Evolutionary conservation across 2,888 invertebrate species (phyloP), one percentile per base, ranked within the genome.

Genomic region (Leptinotarsa tumamoca): DNA sequence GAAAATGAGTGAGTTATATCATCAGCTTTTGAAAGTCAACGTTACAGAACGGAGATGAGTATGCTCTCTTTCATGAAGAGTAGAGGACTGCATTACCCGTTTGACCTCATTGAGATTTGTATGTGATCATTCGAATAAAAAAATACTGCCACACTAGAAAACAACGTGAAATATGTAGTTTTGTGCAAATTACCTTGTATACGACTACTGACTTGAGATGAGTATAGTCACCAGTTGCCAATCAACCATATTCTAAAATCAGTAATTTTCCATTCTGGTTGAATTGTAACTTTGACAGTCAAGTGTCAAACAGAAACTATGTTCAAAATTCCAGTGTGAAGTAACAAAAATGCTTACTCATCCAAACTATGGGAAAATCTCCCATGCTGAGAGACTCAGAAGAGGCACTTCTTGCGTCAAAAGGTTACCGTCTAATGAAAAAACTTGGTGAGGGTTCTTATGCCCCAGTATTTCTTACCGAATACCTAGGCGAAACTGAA

Each of bases 371-470:
- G 85, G 82, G 84, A 89, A 89, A 87, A 78, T 82, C 83, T 71
- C 61, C 82, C 66, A 81, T 82, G 43, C 89, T 91, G 76, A 87
- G 90, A 56, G 87, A 89, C 73, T 93, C 93, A 68, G 93, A 94
- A 88, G 92, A 93, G 85, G 87, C 89, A 73, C 92, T 92, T 58
- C 88, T 94, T 68, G 88, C 89, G 67, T 87, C 90, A 67, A 90
- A 93, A 68, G 94, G 94, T 23, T 94, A 94, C 85, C 90, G 89
- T 82, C 89, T 94, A 70, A 85, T 91, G 61, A 92, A 90, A 83
- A 91, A 92, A 87, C 87, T 95, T 27, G 94, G 94, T 63, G 94
- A 94, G 88, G 95, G 95, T 61, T 93, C 94, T 4, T 95, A 94
- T 83, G 94, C 94, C 3, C 94, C 94, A 89, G 95, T 94, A 83